phyloP scores from a whole-genome alignment of 2,797 vertebrate species.

The Myotis myotis region DNA sequence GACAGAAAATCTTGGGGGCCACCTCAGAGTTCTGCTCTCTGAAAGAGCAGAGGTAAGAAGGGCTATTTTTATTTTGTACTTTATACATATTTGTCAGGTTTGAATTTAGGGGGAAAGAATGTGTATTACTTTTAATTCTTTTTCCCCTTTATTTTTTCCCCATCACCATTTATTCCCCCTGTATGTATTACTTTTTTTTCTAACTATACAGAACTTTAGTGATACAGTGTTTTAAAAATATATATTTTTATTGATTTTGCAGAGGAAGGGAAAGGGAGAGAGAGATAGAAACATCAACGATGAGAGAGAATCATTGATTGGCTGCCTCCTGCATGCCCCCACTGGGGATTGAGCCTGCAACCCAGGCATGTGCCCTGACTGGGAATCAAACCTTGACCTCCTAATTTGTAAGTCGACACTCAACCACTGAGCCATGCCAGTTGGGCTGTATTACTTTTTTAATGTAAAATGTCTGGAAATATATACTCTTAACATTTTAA shows the following conservation, averaged over 20 bases:
- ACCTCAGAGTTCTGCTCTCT: neutral
- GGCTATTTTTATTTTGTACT: neutral
- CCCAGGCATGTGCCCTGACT: no score
- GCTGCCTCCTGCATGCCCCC: no score
- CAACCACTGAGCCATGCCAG: no score
- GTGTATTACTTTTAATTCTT: neutral
- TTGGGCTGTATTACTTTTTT: neutral
- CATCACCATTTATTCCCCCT: neutral
- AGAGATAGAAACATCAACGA: no score
- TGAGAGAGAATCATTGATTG: no score
- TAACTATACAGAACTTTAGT: no score
- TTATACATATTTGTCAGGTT: neutral
- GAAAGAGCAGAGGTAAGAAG: neutral
- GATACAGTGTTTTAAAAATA: no score
- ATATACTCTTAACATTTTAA: neutral
- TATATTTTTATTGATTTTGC: no score
- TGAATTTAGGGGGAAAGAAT: neutral
- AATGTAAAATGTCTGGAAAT: neutral
- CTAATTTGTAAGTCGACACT: no score
- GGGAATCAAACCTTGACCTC: no score
- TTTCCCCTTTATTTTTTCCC: neutral
- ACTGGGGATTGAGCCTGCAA: no score
- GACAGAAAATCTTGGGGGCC: neutral
- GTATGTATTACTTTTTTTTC: neutral
- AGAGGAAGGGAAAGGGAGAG: no score